Conservation (phyloP, 2,888 invertebrate genomes). For the Xylocampa areola region DNA sequence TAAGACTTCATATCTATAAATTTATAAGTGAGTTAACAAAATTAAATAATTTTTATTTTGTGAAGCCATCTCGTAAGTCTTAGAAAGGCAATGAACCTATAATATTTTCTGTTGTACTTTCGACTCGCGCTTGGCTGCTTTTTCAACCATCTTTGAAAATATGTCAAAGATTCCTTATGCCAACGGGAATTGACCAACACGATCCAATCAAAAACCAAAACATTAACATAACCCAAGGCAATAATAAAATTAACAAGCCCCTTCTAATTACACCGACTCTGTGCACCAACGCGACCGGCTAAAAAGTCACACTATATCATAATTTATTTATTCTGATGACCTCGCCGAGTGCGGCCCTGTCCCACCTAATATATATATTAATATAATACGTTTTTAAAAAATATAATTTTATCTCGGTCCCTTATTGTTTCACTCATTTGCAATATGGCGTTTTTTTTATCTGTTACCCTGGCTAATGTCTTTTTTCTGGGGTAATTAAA, state of each 20-base stretch:
- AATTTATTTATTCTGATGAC: conserved; percentile 89
- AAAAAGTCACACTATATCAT: conserved; percentile 86
- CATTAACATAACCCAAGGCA: neutral
- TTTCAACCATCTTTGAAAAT: too few relatives aligned
- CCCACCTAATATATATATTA: conserved; percentile 76
- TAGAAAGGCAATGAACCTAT: too few relatives aligned
- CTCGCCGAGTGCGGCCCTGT: conserved; percentile 80
- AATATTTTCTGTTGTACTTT: too few relatives aligned
- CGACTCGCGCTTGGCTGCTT: too few relatives aligned
- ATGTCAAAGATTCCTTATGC: too few relatives aligned
- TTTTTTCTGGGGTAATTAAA: conserved; percentile 86
- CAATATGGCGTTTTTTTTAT: conserved; percentile 84
- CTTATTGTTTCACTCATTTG: conserved; percentile 79
- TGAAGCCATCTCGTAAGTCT: too few relatives aligned
- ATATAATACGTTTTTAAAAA: conserved; percentile 79
- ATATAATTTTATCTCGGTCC: conserved; percentile 54
- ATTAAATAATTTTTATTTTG: too few relatives aligned
- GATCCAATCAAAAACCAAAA: too few relatives aligned
- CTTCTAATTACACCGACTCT: conserved; percentile 65
- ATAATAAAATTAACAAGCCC: conserved; percentile 22
- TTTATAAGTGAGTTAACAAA: too few relatives aligned
- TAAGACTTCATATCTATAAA: too few relatives aligned
- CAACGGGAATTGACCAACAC: too few relatives aligned
- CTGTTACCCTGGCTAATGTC: conserved; percentile 86
- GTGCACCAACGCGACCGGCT: conserved; percentile 70